phyloP scores from a whole-genome alignment of 1,140 invertebrate species.

The Drosophila azteca region DNA sequence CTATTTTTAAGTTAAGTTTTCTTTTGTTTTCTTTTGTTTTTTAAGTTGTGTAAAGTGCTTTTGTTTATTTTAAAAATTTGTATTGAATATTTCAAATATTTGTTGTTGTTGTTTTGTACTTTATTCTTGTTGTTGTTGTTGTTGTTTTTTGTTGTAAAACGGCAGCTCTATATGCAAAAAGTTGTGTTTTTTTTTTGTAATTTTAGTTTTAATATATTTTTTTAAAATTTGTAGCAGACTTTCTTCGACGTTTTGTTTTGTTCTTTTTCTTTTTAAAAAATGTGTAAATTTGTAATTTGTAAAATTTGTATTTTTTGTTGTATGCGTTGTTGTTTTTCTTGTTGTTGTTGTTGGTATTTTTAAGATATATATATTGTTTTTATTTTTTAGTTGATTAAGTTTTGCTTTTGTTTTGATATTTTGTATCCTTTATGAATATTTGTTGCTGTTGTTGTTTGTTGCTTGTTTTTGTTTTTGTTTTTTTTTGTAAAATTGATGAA shows the following conservation, averaged over 20 bases:
- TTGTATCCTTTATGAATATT: conserved; percentile 17
- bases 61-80: conserved; percentile 63
- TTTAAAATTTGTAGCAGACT: conserved; percentile 46
- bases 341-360: conserved; percentile 57
- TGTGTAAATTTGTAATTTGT: conserved; percentile 77
- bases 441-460: conserved; percentile 34
- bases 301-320: conserved; percentile 73
- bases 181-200: conserved; percentile 45
- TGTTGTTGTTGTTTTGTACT: conserved; percentile 45
- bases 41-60: conserved; percentile 69
- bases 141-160: conserved; percentile 68
- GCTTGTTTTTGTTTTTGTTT: conserved; percentile 6
- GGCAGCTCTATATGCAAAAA: conserved; percentile 76
- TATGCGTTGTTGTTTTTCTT: conserved; percentile 75
- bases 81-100: conserved; percentile 41
- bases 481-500: conserved; percentile 59
- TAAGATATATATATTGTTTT: conserved; percentile 51
- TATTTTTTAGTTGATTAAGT: conserved; percentile 51
- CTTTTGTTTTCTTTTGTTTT: conserved; percentile 60
- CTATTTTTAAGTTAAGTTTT: conserved; percentile 47
- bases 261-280: conserved; percentile 38
- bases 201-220: conserved; percentile 23
- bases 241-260: conserved; percentile 29
- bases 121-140: conserved; percentile 43
- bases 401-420: conserved; percentile 71